Conservation (phyloP, 1,140 invertebrate genomes). For the Scaptodrosophila lebanonensis region DNA sequence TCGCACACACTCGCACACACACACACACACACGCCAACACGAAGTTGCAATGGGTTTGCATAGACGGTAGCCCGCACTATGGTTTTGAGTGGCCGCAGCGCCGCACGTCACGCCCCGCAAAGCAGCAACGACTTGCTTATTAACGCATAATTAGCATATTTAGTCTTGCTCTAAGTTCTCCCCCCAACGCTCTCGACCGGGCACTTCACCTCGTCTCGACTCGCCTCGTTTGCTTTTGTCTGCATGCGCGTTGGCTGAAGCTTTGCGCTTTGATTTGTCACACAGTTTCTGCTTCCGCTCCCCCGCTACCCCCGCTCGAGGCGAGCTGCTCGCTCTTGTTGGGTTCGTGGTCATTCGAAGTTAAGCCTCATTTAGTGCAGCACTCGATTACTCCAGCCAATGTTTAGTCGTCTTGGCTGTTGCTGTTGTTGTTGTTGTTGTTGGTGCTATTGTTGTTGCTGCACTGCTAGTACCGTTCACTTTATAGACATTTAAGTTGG, state of each 20-base stretch:
- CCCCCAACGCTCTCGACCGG: not conserved
- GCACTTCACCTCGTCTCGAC: conserved; percentile 3
- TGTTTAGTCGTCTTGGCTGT: conserved; percentile 14
- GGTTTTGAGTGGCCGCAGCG: not conserved
- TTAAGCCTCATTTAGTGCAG: conserved; percentile 58
- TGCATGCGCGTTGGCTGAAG: no score
- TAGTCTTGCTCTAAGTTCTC: conserved; percentile 50
- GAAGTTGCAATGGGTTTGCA: conserved; percentile 19
- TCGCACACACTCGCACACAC: conserved; percentile 11
- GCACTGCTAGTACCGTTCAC: conserved; percentile 53
- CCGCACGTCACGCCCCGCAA: conserved; percentile 27
- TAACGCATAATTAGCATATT: conserved; percentile 75
- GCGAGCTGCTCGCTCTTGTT: conserved; percentile 11
- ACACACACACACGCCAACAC: not conserved
- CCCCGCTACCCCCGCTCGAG: conserved; percentile 7
- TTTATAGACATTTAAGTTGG: conserved; percentile 44
- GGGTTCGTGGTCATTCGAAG: conserved; percentile 43
- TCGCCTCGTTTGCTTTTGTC: conserved; percentile 34
- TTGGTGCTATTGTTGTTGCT: conserved; percentile 4
- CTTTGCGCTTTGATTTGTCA: conserved; percentile 47
- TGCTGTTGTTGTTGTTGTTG: conserved; percentile 18
- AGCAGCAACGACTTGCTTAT: conserved; percentile 48
- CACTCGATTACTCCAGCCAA: conserved; percentile 57
- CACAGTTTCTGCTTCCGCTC: conserved; percentile 41
- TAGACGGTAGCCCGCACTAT: no score